Evolutionary conservation across 2,888 invertebrate genomes (phyloP).

Genomic region (Limnephilus lunatus): DNA sequence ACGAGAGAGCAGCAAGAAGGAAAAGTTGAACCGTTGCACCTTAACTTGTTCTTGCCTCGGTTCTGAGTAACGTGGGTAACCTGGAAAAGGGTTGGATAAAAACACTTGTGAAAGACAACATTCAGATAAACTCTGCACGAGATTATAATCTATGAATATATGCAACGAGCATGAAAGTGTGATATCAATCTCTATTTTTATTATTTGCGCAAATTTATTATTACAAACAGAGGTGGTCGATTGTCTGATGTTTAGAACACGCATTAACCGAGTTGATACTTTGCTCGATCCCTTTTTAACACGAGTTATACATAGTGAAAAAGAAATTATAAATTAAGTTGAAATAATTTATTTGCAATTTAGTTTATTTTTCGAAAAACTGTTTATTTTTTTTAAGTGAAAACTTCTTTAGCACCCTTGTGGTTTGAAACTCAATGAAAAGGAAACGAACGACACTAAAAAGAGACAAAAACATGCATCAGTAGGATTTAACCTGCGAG

Average conservation of each 20-base stretch:
- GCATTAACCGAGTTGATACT: background rate
- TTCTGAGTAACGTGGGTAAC: background rate
- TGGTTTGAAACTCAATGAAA: too few species aligned
- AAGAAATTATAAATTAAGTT: too few species aligned
- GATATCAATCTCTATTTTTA: background rate
- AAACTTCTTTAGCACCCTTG: too few species aligned
- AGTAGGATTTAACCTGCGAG: too few species aligned
- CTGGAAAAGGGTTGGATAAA: background rate
- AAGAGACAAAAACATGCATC: too few species aligned
- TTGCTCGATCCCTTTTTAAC: too few species aligned
- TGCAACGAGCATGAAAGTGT: background rate
- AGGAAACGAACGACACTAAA: too few species aligned
- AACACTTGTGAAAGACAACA: background rate
- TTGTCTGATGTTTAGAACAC: background rate
- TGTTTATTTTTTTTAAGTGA: too few species aligned
- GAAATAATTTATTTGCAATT: too few species aligned
- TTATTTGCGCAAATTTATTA: background rate
- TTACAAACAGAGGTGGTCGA: background rate
- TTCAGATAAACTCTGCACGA: background rate
- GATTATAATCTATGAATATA: background rate
- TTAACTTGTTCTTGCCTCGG: background rate
- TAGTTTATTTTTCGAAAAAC: too few species aligned
- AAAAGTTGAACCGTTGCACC: constrained; percentile 17
- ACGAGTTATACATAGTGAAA: too few species aligned
- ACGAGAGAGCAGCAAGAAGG: background rate